A percentile compares a stretch with the other conserved stretches of the same genome.
Conservation (phyloP, 2,113 vertebrate species). For the Himantopus leucocephalus region DNA sequence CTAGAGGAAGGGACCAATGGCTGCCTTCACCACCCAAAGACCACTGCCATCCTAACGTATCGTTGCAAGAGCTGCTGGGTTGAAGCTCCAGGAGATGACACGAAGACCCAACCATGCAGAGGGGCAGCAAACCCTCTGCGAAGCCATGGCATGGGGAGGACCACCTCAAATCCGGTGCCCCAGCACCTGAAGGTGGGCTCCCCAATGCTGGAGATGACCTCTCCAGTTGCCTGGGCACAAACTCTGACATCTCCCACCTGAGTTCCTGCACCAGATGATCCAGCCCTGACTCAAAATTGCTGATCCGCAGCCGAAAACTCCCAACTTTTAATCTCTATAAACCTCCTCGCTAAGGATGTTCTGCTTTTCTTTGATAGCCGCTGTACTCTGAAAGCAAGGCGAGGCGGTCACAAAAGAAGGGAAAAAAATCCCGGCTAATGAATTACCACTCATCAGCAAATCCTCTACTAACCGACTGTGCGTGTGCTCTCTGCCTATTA, state of each 20-base stretch:
- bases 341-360: not conserved
- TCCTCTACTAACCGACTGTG: not conserved
- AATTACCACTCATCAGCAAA: conserved; percentile 21
- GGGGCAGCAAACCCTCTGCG: not conserved
- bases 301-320: not conserved
- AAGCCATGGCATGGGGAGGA: not conserved
- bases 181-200: not conserved
- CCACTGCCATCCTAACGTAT: not conserved
- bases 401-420: not conserved
- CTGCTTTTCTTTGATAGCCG: not conserved
- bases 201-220: not conserved
- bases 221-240: not conserved
- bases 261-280: not conserved
- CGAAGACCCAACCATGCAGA: not conserved
- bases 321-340: conserved; percentile 7
- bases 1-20: not conserved
- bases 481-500: not conserved
- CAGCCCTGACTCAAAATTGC: not conserved
- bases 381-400: not conserved
- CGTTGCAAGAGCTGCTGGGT: not conserved
- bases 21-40: not conserved
- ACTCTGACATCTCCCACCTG: not conserved
- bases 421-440: not conserved
- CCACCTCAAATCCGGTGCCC: not conserved
- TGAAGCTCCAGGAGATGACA: not conserved